These are phyloP conservation scores for Agrypnia vestita DNA, from an alignment of 1,140 invertebrate genomes.

Conservation along the genomic window DNA sequence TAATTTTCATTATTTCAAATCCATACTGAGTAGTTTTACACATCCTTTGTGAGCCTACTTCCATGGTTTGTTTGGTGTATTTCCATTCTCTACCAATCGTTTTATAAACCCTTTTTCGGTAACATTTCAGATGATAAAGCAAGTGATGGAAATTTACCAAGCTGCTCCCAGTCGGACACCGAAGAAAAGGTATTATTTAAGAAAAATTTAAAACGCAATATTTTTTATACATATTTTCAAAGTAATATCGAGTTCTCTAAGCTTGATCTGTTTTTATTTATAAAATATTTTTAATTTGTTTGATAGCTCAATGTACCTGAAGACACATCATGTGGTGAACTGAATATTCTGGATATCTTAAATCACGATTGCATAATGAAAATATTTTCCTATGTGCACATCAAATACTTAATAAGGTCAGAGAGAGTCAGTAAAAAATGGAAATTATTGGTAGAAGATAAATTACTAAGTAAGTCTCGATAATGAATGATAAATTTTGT, in stretches of 20 bases:
- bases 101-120: too few species aligned
- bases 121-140: not conserved
- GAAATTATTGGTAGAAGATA: slow-evolving; percentile 40
- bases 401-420: slow-evolving; percentile 52
- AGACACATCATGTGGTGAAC: not conserved
- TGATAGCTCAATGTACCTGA: slow-evolving; percentile 35
- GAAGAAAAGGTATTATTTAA: not conserved
- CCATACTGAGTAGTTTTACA: too few species aligned
- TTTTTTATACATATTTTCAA: not conserved
- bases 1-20: too few species aligned
- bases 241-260: not conserved
- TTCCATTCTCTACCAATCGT: too few species aligned
- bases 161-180: not conserved
- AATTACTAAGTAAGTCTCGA: slow-evolving; percentile 45
- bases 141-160: not conserved
- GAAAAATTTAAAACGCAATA: too few species aligned
- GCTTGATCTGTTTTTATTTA: not conserved
- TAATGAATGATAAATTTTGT: not conserved
- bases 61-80: too few species aligned
- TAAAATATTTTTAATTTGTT: slow-evolving; percentile 1
- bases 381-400: slow-evolving; percentile 52
- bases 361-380: slow-evolving; percentile 57
- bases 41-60: too few species aligned
- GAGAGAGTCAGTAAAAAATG: slow-evolving; percentile 57
- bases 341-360: slow-evolving; percentile 52